A percentile compares a stretch with the other conserved stretches of the same genome.
These are phyloP conservation scores for Torymus aiolomorphi DNA, from an alignment of 2,888 invertebrate genomes.

Conservation along the genomic window DNA sequence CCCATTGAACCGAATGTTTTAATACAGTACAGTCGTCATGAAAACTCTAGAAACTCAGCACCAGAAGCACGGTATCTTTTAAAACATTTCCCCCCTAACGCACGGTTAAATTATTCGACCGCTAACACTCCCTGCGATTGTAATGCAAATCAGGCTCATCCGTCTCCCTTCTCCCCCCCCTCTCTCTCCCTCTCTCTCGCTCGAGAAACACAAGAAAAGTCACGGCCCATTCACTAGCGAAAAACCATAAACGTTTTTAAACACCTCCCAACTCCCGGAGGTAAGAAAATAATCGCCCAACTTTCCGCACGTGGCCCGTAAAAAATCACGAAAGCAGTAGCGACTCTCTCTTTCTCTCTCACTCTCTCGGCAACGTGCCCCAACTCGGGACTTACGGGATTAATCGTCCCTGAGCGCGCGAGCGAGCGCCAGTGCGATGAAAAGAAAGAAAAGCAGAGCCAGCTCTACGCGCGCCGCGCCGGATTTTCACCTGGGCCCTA, in stretches of 20 bases:
- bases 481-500: conserved; percentile 55
- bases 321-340: not conserved
- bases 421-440: not conserved
- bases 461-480: not conserved
- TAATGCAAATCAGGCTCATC: conserved; percentile 37
- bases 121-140: conserved; percentile 9
- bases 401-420: conserved; percentile 43
- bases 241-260: conserved; percentile 8
- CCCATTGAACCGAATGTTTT: too few relatives aligned
- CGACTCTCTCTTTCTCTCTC: not conserved
- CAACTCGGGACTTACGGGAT: conserved; percentile 41
- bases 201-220: conserved; percentile 10
- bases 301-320: conserved; percentile 27
- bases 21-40: not conserved
- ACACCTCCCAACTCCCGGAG: not conserved
- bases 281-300: conserved; percentile 24
- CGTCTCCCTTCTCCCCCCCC: too few relatives aligned
- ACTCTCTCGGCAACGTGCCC: conserved; percentile 22
- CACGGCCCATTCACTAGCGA: not conserved
- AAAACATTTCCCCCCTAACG: not conserved
- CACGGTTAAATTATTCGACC: conserved; percentile 22
- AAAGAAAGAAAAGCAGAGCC: conserved; percentile 28
- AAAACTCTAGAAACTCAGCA: not conserved
- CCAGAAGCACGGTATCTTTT: not conserved
- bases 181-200: too few relatives aligned